Evolutionary conservation across 37 sponge, comb jelly and placozoan species (phyloP).

Genomic region (Chondrosia reniformis): DNA sequence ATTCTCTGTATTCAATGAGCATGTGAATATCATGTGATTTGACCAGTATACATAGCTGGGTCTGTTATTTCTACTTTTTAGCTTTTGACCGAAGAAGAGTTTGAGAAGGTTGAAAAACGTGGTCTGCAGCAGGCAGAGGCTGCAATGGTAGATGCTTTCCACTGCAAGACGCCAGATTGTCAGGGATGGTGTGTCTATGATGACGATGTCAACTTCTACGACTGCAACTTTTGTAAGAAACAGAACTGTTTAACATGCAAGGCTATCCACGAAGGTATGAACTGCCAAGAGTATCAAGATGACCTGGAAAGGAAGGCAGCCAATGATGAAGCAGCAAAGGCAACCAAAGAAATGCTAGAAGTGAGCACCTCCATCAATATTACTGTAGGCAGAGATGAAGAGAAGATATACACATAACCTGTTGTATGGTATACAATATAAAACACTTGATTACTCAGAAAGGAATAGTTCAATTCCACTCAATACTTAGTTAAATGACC

Average conservation of each 20-base stretch:
- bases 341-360: conserved; percentile 86
- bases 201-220: conserved; percentile 80
- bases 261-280: conserved; percentile 88
- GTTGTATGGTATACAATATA: too few relatives aligned
- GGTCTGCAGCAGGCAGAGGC: conserved; percentile 76
- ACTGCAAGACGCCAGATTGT: conserved; percentile 79
- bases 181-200: conserved; percentile 89
- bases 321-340: conserved; percentile 86
- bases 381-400: too few relatives aligned
- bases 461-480: too few relatives aligned
- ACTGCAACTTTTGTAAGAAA: conserved; percentile 62
- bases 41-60: too few relatives aligned
- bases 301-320: conserved; percentile 81
- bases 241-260: conserved; percentile 68
- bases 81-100: conserved; percentile 69
- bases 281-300: conserved; percentile 95
- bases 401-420: too few relatives aligned
- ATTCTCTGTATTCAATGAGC: not conserved
- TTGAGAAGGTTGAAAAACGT: conserved; percentile 37
- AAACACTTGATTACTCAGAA: too few relatives aligned
- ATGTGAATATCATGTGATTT: too few relatives aligned
- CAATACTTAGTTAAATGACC: too few relatives aligned
- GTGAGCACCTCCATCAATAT: too few relatives aligned
- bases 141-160: conserved; percentile 65
- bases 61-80: too few relatives aligned